Evolutionary conservation across 2,797 vertebrate species (phyloP), one percentile per base, ranked within the genome.

Genomic region (Myotis daubentonii): DNA sequence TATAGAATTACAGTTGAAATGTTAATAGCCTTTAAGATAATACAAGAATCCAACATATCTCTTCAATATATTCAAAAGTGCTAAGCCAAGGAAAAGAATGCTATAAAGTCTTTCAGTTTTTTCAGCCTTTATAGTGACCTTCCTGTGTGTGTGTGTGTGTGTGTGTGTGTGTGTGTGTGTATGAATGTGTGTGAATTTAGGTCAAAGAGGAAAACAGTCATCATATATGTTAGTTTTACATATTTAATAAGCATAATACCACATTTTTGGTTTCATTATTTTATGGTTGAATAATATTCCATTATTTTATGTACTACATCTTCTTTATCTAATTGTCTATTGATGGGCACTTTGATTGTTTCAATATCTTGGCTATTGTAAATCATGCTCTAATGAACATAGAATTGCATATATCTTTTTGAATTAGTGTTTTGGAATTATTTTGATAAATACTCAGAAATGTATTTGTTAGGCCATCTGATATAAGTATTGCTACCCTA

Each of bases 171-270:
- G 30, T 75, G 20, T 75, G 19, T 87, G 2, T 78, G 60, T 65
- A 17, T 65, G 41, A 33, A 10, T 28, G 13, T 30, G 15, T 83
- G 2, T 76, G 3, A 71, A 5, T 91, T 81, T 93, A 82, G 22
- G 15, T 65, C 53, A 66, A 68, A 36, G 41, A 47, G 89, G n/a
- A 22, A 25, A 82, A 76, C 76, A 23, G 28, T 87, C 8, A 12
- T 75, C 25, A 8, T 84, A 33, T 75, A 55, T 75, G n/a, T 91
- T 70, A 75, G 19, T 92, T 94, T 95, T 94, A 28, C 12, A 22
- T 90, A 65, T 76, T 82, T 96, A 72, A 44, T 38, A 78, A 89
- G 23, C 38, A 47, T 30, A 60, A 28, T 60, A 62, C 2, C 25
- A 62, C 60, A 62, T 15, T 62, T 60, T 62, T 62, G 60, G 23